A percentile compares a stretch with the other conserved stretches of the same genome.
phyloP scores from a whole-genome alignment of 1,140 invertebrate species.

The Cecropterus lyciades region DNA sequence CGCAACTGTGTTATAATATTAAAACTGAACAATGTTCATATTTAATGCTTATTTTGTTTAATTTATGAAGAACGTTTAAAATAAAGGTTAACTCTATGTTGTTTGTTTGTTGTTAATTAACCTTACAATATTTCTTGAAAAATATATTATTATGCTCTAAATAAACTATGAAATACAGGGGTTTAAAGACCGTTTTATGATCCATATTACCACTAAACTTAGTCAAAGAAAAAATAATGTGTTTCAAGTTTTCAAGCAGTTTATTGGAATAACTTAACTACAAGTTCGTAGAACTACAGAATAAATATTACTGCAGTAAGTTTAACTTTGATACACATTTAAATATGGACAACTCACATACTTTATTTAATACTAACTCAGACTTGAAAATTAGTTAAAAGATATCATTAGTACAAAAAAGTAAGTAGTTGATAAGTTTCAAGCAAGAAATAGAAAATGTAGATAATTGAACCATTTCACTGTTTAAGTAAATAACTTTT shows the following conservation, averaged over 20 bases:
- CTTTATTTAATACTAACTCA: not conserved
- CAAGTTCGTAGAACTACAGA: slow-evolving; percentile 34
- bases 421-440: too few species aligned
- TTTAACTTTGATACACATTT: not conserved
- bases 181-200: too few species aligned
- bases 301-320: slow-evolving; percentile 38
- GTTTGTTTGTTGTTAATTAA: slow-evolving; percentile 45
- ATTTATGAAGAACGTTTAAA: slow-evolving; percentile 77
- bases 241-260: slow-evolving; percentile 8
- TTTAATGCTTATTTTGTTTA: slow-evolving; percentile 79
- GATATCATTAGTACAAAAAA: not conserved
- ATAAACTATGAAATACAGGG: too few species aligned
- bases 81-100: slow-evolving; percentile 73
- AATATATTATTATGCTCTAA: too few species aligned
- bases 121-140: not conserved
- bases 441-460: not conserved
- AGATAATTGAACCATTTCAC: not conserved
- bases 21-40: slow-evolving; percentile 65
- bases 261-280: slow-evolving; percentile 40
- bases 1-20: slow-evolving; percentile 55
- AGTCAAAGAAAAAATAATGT: too few species aligned
- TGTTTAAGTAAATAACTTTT: slow-evolving; percentile 17
- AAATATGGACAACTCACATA: slow-evolving; percentile 2
- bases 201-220: too few species aligned
- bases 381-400: not conserved